Evolutionary conservation across 2,888 invertebrate genomes (phyloP), one percentile per base, ranked within the genome.

Genomic region (Papilio elwesi): DNA sequence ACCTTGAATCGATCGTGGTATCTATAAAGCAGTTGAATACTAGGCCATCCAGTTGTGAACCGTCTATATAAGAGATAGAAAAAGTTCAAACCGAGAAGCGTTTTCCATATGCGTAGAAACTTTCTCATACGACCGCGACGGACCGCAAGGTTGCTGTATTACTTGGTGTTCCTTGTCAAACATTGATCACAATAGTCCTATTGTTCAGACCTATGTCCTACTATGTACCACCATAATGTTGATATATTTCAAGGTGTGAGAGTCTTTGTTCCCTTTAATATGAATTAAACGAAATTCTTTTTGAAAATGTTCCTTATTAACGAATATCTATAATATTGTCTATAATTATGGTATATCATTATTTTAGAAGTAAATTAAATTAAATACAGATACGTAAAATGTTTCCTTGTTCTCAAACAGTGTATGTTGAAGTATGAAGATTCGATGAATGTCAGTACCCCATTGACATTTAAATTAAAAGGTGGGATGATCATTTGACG

Each of bases 51-150:
- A n/a, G 59, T 38, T n/a, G 8, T 59, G n/a, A 38, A 12, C 36
- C n/a, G 38, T 38, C 6, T 59, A 12, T 57, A 38, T 7, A 38
- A 59, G 3, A n/a, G n/a, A 59, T 59, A 38, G 36, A 59, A 59
- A 59, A 59, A 59, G 59, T 59, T 59, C n/a, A 16, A 63, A 11
- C 12, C 48, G 16, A 49, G 49, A 26, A 51, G 65, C 16, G n/a
- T 65, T 65, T 65, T 49, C 49, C 49, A 49, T 65, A 36, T 6
- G 49, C 1, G 64, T 70, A 76, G 73, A 77, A 76, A 85, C 85
- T 87, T 87, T 87, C 87, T 76, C 85, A 73, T 26, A 53, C 66
- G 77, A 83, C 85, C 83, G 76, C 83, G 82, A 76, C 76, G 75
- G 73, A 79, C 81, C 80, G 75, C 77, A 75, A 70, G 76, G 77